Percentiles rank a stretch among this genome's conserved stretches.
Conservation (phyloP, 2,888 invertebrate genomes). For the Limnephilus rhombicus region DNA sequence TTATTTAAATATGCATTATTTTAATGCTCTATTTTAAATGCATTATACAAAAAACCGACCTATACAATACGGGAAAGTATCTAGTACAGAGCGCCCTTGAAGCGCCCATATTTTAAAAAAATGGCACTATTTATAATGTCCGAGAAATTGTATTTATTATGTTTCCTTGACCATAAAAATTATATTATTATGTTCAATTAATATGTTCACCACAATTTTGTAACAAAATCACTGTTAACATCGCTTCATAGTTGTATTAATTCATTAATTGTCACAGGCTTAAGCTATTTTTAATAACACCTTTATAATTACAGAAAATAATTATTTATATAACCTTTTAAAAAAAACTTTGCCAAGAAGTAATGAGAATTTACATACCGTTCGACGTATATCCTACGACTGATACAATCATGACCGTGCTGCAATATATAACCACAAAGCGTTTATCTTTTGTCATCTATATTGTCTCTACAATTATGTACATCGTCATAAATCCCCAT, state of each 20-base stretch:
- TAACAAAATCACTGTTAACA: not conserved
- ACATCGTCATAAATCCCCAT: not conserved
- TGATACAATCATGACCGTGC: not conserved
- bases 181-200: too few relatives aligned
- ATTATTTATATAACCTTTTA: not conserved
- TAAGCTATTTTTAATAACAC: not conserved
- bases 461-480: conserved; percentile 11
- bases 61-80: too few relatives aligned
- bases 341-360: not conserved
- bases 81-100: too few relatives aligned
- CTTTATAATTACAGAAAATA: not conserved
- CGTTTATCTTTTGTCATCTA: conserved; percentile 26
- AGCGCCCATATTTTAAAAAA: too few relatives aligned
- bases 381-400: conserved; percentile 15
- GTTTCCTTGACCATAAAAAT: not conserved
- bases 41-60: too few relatives aligned
- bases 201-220: not conserved
- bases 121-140: too few relatives aligned
- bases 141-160: too few relatives aligned
- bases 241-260: not conserved
- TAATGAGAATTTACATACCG: conserved; percentile 23
- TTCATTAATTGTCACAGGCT: not conserved
- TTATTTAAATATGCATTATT: too few relatives aligned
- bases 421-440: conserved; percentile 25
- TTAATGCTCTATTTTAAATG: too few relatives aligned